Evolutionary conservation across 2,113 vertebrate genomes (phyloP), one percentile per base, ranked within the genome.

Genomic region (Microcebus murinus): DNA sequence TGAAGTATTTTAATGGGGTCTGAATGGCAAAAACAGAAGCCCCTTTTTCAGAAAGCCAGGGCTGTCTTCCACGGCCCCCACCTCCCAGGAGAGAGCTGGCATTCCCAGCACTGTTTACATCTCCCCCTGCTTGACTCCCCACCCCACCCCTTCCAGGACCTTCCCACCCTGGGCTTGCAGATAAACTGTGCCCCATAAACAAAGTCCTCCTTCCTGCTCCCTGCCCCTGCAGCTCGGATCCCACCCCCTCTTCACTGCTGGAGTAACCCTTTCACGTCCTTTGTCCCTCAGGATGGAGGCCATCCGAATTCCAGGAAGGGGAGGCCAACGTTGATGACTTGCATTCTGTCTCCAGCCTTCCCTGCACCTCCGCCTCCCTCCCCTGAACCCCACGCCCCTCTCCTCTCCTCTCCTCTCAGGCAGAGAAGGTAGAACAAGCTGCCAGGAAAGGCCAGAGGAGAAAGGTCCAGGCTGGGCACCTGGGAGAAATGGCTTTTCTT

Each of bases 91-190:
- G 36, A 89, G 73, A 88, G 55, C 5, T 25, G 67, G 50, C 65
- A 79, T 94, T 96, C 82, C 82, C 25, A 52, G 55, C 25, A 34
- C 82, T 88, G 89, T 91, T 94, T 89, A 86, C 79, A 79, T 89
- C 81, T 91, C 85, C 39, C 67, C 67, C n/a, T 94, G 85, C 67
- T 74, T 23, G 91, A 27, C 39, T 80, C 81, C 20, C 0, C 15
- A 52, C 36, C 63, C 68, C 29, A 29, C 50, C 71, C 70, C 39
- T 95, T 74, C 50, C 57, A 92, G 80, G 74, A 65, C 36, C 74
- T 93, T 48, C 57, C 79, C 34, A 25, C 42, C 76, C 48, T 29
- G 39, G 63, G 65, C 79, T 45, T 79, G 63, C 67, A 80, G 81
- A 91, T 88, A 87, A 48, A 42, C 29, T 68, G 67, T 65, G 67